These are phyloP conservation scores for Campoletis raptor DNA, from an alignment of 2,888 invertebrate genomes.

Conservation along the genomic window DNA sequence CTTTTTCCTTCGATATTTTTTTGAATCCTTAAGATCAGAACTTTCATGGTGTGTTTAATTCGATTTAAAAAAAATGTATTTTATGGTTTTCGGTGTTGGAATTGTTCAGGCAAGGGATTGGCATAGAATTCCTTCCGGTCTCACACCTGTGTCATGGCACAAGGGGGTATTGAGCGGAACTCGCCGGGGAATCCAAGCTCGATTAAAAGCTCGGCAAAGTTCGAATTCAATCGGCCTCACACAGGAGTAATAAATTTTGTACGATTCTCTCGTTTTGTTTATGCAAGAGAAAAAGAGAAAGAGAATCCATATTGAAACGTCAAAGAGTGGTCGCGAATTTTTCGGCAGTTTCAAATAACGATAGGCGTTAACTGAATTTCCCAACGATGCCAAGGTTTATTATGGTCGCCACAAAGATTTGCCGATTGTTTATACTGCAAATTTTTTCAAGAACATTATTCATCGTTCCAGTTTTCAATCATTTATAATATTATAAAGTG, in stretches of 20 bases:
- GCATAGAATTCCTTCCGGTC: constrained; percentile 58
- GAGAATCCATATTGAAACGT: constrained; percentile 65
- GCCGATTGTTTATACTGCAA: not conserved
- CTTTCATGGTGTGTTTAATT: constrained; percentile 42
- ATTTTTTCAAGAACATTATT: constrained; percentile 16
- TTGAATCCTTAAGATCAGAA: constrained; percentile 36
- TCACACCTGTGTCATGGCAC: constrained; percentile 55
- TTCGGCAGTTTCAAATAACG: constrained; percentile 62
- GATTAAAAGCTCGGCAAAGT: constrained; percentile 67
- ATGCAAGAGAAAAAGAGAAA: not conserved
- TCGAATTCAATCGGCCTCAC: constrained; percentile 61
- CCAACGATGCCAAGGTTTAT: constrained; percentile 19
- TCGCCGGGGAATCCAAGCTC: constrained; percentile 41
- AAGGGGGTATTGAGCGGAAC: constrained; percentile 43
- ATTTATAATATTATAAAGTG: not conserved
- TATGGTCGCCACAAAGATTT: constrained; percentile 23
- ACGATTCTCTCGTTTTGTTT: constrained; percentile 17
- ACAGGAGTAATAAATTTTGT: constrained; percentile 67
- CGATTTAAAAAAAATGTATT: constrained; percentile 26
- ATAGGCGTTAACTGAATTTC: constrained; percentile 48
- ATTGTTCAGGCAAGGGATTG: constrained; percentile 23
- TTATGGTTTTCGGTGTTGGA: not conserved
- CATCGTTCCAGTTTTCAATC: not conserved
- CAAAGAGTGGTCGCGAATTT: constrained; percentile 64
- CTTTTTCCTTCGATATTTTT: not conserved